Evolutionary conservation across 2,113 vertebrate species (phyloP).

Genomic region (Panurus biarmicus): DNA sequence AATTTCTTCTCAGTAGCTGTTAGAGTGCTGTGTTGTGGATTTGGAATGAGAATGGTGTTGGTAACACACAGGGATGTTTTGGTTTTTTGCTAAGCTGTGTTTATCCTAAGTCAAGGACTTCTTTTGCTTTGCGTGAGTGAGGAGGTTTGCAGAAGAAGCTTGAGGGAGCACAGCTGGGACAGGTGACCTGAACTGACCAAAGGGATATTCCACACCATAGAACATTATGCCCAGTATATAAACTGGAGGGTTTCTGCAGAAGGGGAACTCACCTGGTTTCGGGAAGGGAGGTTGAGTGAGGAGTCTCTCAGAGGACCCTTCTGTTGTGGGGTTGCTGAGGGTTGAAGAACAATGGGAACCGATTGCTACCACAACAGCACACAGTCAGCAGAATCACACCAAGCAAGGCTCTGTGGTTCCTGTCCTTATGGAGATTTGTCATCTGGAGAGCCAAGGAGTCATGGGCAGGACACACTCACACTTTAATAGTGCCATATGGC

Average conservation of each 20-base stretch:
- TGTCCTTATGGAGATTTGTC: neutral
- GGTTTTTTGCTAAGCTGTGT: neutral
- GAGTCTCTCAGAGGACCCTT: neutral
- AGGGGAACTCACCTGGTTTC: neutral
- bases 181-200: neutral
- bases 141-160: neutral
- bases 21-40: neutral
- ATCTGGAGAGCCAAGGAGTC: neutral
- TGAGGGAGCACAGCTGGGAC: neutral
- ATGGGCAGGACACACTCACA: neutral
- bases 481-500: neutral
- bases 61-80: neutral
- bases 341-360: rapidly evolving
- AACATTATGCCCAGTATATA: rapidly evolving
- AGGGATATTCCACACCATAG: neutral
- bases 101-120: neutral
- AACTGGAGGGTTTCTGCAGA: neutral
- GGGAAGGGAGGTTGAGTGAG: rapidly evolving
- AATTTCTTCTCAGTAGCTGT: neutral
- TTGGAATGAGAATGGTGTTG: neutral
- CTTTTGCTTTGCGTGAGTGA: neutral
- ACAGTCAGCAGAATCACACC: neutral
- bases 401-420: rapidly evolving
- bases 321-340: neutral
- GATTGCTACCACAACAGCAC: neutral